Evolutionary conservation across 2,797 vertebrate genomes (phyloP).

Genomic region (Octomys mimax): DNA sequence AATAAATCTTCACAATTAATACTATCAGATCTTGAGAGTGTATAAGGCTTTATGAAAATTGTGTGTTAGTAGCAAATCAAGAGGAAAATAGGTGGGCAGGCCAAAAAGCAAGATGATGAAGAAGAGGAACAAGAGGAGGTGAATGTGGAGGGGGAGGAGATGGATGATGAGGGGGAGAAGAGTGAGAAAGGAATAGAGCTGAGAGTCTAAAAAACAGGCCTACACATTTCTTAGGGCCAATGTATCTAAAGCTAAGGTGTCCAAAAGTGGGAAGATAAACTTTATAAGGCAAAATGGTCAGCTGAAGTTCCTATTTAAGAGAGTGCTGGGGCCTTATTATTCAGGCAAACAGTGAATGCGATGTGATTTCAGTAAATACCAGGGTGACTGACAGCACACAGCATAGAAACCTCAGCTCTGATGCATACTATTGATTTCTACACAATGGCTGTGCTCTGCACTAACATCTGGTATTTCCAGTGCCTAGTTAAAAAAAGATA

Average conservation of each 20-base stretch:
- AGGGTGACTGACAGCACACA: not conserved
- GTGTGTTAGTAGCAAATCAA: not conserved
- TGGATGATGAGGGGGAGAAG: too few species aligned
- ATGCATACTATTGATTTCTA: not conserved
- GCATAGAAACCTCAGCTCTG: not conserved
- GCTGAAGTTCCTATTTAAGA: not conserved
- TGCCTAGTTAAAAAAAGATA: not conserved
- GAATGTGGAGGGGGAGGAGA: too few species aligned
- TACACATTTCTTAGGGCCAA: not conserved
- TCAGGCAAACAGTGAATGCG: not conserved
- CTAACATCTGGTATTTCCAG: not conserved
- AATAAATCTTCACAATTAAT: not conserved
- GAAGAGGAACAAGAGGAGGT: not conserved
- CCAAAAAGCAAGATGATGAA: not conserved
- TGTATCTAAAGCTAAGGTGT: not conserved
- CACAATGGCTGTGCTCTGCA: not conserved
- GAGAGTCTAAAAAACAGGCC: not conserved
- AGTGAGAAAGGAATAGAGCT: not conserved
- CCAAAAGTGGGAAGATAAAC: not conserved
- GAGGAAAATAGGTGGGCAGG: not conserved
- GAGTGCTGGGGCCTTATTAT: not conserved
- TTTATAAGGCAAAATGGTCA: not conserved
- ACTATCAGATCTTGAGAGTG: not conserved
- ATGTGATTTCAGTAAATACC: not conserved
- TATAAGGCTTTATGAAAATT: not conserved